Evolutionary conservation across 1,140 invertebrate genomes (phyloP).

Genomic region (Hypothenemus hampei): DNA sequence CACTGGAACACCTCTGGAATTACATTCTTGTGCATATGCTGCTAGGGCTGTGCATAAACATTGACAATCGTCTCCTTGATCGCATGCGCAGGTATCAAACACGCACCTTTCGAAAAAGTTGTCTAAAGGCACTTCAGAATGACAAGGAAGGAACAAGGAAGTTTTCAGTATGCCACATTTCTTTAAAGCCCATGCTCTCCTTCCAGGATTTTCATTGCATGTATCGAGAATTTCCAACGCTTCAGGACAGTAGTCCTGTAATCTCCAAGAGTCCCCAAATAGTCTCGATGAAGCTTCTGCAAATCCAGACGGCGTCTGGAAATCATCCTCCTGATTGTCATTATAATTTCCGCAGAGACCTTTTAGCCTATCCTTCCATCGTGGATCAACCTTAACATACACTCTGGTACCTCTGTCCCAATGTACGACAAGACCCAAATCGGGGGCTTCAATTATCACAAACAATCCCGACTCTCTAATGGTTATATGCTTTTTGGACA

Average conservation of each 20-base stretch:
- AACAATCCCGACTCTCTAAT: constrained; percentile 64
- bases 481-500: constrained; percentile 50
- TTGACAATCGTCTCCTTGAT: constrained; percentile 82
- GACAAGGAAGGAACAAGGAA: constrained; percentile 67
- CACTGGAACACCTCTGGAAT: constrained; percentile 61
- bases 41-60: constrained; percentile 84
- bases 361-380: constrained; percentile 70
- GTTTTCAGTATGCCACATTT: constrained; percentile 73
- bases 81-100: constrained; percentile 81
- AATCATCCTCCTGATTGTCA: constrained; percentile 73
- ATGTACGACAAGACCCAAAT: constrained; percentile 71
- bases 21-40: constrained; percentile 79
- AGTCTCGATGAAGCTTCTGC: constrained; percentile 64
- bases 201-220: constrained; percentile 66
- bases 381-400: constrained; percentile 68
- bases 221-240: constrained; percentile 56
- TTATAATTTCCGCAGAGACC: constrained; percentile 92
- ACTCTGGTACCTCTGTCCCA: constrained; percentile 82
- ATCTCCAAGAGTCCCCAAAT: constrained; percentile 85
- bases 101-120: constrained; percentile 56
- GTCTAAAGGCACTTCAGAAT: constrained; percentile 70
- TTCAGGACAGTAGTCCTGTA: constrained; percentile 68
- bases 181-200: constrained; percentile 70
- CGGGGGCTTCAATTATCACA: constrained; percentile 71
- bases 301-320: constrained; percentile 71